Evolutionary conservation across 2,113 vertebrate genomes (phyloP), one percentile per base, ranked within the genome.

Genomic region (Clarias gariepinus): DNA sequence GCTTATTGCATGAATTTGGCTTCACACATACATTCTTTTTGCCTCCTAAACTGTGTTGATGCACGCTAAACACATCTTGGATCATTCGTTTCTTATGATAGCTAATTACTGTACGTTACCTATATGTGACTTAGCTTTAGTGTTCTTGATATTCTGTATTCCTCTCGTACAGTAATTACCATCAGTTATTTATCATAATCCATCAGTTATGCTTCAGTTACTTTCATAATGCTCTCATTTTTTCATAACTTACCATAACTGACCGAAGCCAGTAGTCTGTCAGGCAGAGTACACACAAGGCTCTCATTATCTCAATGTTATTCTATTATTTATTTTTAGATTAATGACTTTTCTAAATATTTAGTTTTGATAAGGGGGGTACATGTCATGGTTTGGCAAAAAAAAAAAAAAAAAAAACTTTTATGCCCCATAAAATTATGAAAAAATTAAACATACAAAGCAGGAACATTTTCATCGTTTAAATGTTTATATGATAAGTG

Each of bases 131-230:
- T 36, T 80, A 60, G 33, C 28, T 13, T 81, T 61, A 61, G 19
- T 13, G 13, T 36, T 81, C 33, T 36, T 60, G 28, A 61, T 33
- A 30, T 33, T 16, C 9, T 60, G 16, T 60, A 21, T 81, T 81
- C 1, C 60, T 61, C 78, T 61, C 60, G 2, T 81, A 61, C 9
- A 81, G 19, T 61, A 23, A 61, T 36, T 60, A 57, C 23, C 10
- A 60, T 30, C 57, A 36, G 55, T 80, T 80, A 58, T 80, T 60
- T 21, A 80, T 60, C 55, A 21, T 60, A 60, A 30, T 36, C 55
- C 55, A 60, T 80, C 77, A 58, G 77, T 52, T 77, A 25, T 77
- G 47, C 73, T 53, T 78, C 74, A 55, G 47, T 81, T 81, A 60
- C 36, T 81, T 28, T 60, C 57, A 21, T 81, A 23, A 60, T 81